phyloP scores from a whole-genome alignment of 2,888 invertebrate genomes.

The Alsophila aescularia region DNA sequence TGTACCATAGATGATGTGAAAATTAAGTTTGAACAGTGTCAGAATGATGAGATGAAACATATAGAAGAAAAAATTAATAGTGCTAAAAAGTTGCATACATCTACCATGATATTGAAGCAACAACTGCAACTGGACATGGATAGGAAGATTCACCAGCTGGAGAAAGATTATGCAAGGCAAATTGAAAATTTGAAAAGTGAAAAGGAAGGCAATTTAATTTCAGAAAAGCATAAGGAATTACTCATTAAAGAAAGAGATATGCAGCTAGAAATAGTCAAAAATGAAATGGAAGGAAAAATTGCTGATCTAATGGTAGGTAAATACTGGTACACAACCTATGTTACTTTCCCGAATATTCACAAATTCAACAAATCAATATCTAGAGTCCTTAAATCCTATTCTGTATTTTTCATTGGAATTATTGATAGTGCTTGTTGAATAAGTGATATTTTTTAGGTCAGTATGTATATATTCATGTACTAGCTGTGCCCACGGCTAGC shows the following conservation, averaged over 20 bases:
- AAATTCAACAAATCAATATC: too few species aligned
- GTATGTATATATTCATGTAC: too few species aligned
- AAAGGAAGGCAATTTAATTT: conserved; percentile 74
- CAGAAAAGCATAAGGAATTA: conserved; percentile 69
- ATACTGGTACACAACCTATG: too few species aligned
- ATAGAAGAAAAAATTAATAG: conserved; percentile 73
- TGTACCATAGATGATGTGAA: conserved; percentile 66
- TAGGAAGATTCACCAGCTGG: conserved; percentile 72
- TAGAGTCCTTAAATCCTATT: too few species aligned
- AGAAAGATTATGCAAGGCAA: conserved; percentile 69
- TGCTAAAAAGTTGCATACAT: conserved; percentile 68
- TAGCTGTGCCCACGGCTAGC: too few species aligned
- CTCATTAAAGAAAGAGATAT: conserved; percentile 75
- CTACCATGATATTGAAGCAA: conserved; percentile 69
- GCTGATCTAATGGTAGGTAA: conserved; percentile 59
- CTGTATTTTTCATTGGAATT: too few species aligned
- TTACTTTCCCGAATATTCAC: too few species aligned
- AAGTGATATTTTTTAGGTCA: too few species aligned
- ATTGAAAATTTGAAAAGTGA: conserved; percentile 77
- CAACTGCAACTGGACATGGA: conserved; percentile 73
- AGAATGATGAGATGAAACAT: conserved; percentile 68
- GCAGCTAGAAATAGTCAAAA: conserved; percentile 58
- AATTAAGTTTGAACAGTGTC: conserved; percentile 74
- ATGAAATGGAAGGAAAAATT: conserved; percentile 70
- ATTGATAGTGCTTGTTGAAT: too few species aligned